Evolutionary conservation across 2,797 vertebrate species (phyloP), one percentile per base, ranked within the genome.

Genomic region (Pterois miles): DNA sequence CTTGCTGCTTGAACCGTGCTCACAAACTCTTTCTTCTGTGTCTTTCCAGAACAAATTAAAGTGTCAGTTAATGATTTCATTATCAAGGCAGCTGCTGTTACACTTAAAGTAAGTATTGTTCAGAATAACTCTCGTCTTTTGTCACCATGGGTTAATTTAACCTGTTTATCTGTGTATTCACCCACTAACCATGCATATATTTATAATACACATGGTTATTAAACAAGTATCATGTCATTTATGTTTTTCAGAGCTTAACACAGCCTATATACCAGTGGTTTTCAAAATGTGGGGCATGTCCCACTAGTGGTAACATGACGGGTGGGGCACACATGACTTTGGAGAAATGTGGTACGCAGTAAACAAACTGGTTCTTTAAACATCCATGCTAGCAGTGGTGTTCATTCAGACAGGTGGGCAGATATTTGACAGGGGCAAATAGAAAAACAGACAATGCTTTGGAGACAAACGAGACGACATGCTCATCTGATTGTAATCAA

Each of bases 61-160:
- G 96, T 99, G 57, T 99, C 97, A 20, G 96, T 99, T 88, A 99
- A 98, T 80, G 98, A 99, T 89, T 99, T 99, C 90, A 97, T 99
- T 91, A 98, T 99, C 92, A 99, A 98, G 91, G 97, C 98, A 78
- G 96, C 95, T 76, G 98, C 98, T 80, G 95, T 96, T 77, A 96
- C 98, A 68, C 96, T 99, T 59, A 97, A 95, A 94, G 98, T 99
- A 96, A 97, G 97, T 96, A 83, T 54, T 20, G 13, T 31, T 36
- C 1, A 18, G 14, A 62, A 14, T 74, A 9, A 62, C n/a, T 48
- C 46, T 18, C 46, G 9, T 63, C 4, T 18, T 23, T 14, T 48
- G 9, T 59, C 48, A 14, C 62, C 2, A 7, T 71, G 34, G 23
- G 8, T 71, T 43, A 1, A 6, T 53, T 50, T 29, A 75, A n/a